These are phyloP conservation scores for Erebia aethiops DNA, from an alignment of 2,888 invertebrate species.

Conservation along the genomic window DNA sequence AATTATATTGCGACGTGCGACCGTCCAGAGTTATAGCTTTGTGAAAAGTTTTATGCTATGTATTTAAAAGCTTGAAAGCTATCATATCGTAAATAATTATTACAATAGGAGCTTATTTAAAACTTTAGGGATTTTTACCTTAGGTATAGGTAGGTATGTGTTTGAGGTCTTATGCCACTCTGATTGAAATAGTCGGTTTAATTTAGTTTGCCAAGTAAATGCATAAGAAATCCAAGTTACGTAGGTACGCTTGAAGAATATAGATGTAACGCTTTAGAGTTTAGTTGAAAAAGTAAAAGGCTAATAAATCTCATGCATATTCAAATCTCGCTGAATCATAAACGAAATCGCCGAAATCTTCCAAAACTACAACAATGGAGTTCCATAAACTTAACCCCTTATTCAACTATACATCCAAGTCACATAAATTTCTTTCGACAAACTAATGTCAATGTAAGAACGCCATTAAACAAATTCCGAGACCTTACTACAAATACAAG, in stretches of 20 bases:
- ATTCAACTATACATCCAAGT: slow-evolving; percentile 79
- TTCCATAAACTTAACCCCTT: slow-evolving; percentile 78
- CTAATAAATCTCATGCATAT: slow-evolving; percentile 42
- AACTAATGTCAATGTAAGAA: slow-evolving; percentile 83
- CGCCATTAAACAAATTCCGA: slow-evolving; percentile 81
- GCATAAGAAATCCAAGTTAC: not conserved
- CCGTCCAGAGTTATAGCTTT: slow-evolving; percentile 68
- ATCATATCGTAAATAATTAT: not conserved
- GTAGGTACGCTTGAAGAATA: not conserved
- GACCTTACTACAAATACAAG: slow-evolving; percentile 54
- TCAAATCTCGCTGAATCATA: slow-evolving; percentile 40
- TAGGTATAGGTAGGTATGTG: no score
- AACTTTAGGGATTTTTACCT: no score
- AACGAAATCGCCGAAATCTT: slow-evolving; percentile 42
- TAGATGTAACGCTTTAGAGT: not conserved
- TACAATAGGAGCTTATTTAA: no score
- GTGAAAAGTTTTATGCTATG: slow-evolving; percentile 54
- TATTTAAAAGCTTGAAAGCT: not conserved
- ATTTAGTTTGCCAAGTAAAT: not conserved
- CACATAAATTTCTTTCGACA: slow-evolving; percentile 81
- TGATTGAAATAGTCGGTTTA: slow-evolving; percentile 1
- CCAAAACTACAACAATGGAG: slow-evolving; percentile 51
- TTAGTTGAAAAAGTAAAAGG: slow-evolving; percentile 12
- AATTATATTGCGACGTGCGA: slow-evolving; percentile 80
- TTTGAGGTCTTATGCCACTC: not conserved